Conservation (phyloP, 2,797 vertebrate species). For the Enteromius radiatus region DNA sequence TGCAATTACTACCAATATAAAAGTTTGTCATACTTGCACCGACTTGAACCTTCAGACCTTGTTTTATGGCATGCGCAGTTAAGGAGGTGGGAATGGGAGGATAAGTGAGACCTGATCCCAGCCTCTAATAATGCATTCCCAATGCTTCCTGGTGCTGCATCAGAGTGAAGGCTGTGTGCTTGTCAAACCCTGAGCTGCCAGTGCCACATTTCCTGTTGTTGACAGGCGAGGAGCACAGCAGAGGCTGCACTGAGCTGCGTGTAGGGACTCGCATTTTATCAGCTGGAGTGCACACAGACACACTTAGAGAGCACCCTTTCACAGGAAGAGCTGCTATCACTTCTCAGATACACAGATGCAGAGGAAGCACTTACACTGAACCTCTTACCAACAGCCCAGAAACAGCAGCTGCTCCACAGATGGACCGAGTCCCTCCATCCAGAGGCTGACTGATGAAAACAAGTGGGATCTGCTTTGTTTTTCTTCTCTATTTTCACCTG, state of each 20-base stretch:
- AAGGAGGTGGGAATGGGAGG: constrained; percentile 50
- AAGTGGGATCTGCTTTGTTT: constrained; percentile 18
- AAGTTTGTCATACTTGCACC: neutral
- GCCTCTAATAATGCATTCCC: constrained; percentile 15
- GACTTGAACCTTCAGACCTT: constrained; percentile 45
- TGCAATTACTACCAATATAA: constrained; percentile 24
- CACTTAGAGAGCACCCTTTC: constrained; percentile 46
- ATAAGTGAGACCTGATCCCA: constrained; percentile 42
- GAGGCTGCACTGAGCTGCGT: constrained; percentile 52
- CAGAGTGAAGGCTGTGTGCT: constrained; percentile 38
- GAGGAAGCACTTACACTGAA: constrained; percentile 49
- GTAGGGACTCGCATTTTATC: constrained; percentile 63
- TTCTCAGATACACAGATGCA: constrained; percentile 58
- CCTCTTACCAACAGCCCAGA: constrained; percentile 15
- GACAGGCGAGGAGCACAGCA: constrained; percentile 62
- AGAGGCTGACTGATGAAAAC: constrained; percentile 33
- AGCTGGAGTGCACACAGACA: constrained; percentile 58
- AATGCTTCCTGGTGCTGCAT: constrained; percentile 44
- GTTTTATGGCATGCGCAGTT: constrained; percentile 23
- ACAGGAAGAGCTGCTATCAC: constrained; percentile 63
- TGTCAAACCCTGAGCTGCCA: constrained; percentile 54
- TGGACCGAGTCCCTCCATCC: constrained; percentile 20
- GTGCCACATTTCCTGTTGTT: constrained; percentile 72
- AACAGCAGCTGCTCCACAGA: constrained; percentile 24
- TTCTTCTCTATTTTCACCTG: constrained; percentile 17